Evolutionary conservation across 2,888 invertebrate genomes (phyloP).

Genomic region (Apamea epomidion): DNA sequence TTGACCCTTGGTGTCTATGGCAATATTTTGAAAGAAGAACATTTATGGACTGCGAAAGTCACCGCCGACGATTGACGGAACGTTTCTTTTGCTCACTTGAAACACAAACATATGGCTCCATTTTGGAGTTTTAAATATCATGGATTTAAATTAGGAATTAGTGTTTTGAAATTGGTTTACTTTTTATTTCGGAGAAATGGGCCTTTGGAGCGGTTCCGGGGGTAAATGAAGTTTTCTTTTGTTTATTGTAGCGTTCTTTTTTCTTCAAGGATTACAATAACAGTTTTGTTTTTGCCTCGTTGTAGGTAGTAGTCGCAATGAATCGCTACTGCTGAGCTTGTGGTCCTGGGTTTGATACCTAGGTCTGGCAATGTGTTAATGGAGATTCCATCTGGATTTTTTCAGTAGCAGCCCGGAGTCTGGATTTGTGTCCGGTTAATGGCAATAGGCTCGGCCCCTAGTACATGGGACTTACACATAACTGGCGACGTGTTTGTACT

Average conservation of each 20-base stretch:
- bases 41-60: constrained; percentile 85
- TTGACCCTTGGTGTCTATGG: constrained; percentile 50
- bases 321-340: not conserved
- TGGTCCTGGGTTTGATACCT: not conserved
- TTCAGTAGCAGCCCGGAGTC: too few species aligned
- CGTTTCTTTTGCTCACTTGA: constrained; percentile 63
- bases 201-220: not conserved
- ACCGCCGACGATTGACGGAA: constrained; percentile 73
- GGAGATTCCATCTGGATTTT: not conserved
- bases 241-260: not conserved
- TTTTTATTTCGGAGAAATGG: constrained; percentile 28
- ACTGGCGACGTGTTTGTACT: too few species aligned
- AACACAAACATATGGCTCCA: constrained; percentile 57
- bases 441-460: too few species aligned
- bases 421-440: too few species aligned
- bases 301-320: not conserved
- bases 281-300: not conserved
- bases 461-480: too few species aligned
- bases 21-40: constrained; percentile 84
- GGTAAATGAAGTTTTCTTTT: not conserved
- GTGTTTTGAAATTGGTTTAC: constrained; percentile 44
- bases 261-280: not conserved
- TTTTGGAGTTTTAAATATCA: constrained; percentile 49
- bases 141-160: constrained; percentile 59
- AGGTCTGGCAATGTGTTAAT: not conserved